Base-by-base conservation (phyloP, 2,888 invertebrate genomes). In the Plebejus melissa region DNA sequence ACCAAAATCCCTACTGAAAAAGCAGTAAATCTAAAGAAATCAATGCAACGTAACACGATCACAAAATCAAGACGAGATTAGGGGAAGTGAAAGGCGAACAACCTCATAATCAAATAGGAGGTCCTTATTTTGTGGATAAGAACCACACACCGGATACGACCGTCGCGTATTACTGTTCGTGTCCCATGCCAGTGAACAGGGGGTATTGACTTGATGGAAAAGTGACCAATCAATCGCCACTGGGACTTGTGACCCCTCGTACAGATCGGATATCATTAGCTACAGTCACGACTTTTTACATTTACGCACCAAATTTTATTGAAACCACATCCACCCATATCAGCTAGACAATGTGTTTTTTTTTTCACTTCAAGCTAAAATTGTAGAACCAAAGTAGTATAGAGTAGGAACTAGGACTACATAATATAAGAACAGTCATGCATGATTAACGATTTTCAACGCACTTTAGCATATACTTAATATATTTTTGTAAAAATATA, bases 181-280 rank as follows among this genome's bases (percentile, higher is more conserved):
- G 71, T 71, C 71, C 9, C 22, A 28, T 46, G 50, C 41, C 71
- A 22, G 70, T 70, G 22, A 69, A 60, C 60, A 50, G 71, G 28
- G 71, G 46, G 71, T 28, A 46, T 50, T 41, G 46, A 50, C 46
- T 71, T 50, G 46, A 71, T 71, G 71, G 71, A 71, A 71, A 71
- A 71, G 46, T 71, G 71, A 46, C 41, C 71, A 71, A 71, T 71
- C 71, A 46, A 71, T 50, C 71, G 28, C 28, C 71, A 28, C 28
- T 28, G 28, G 1, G 32, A 11, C n/a, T 70, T 70, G 70, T 70
- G 41, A 70, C 70, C n/a, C 70, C 41, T 32, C 65, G 32, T 65
- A 32, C 32, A 36, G 32, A 65, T 65, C 32, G 11, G 65, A 32
- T 65, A 22, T 65, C 32, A 65, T 69, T 41, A 41, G 69, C 69